These are phyloP conservation scores for Anolis sagrei DNA, from an alignment of 2,113 vertebrate species.

Conservation along the genomic window DNA sequence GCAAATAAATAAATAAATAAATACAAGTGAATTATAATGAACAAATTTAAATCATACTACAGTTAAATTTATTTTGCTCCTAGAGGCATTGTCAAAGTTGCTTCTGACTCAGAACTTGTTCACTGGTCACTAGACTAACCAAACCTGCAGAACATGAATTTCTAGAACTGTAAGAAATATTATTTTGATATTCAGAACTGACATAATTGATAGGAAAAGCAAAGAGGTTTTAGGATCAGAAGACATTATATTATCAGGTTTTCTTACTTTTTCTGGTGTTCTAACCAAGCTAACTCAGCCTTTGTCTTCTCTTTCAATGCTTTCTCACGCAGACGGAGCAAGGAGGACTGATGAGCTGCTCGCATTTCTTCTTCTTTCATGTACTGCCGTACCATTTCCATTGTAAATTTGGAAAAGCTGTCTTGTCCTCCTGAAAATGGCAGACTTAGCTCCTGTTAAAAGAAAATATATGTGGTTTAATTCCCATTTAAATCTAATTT, in stretches of 20 bases:
- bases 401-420: conserved; percentile 96
- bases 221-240: not conserved
- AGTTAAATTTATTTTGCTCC: not conserved
- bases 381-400: conserved; percentile 98
- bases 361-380: conserved; percentile 97
- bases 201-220: not conserved
- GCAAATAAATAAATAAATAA: too few species aligned
- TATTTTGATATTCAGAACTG: not conserved
- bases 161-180: not conserved
- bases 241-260: not conserved
- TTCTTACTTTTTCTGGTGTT: conserved; percentile 91
- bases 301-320: conserved; percentile 96
- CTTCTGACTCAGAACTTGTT: too few species aligned
- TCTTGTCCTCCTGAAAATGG: conserved; percentile 92
- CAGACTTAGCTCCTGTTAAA: conserved; percentile 82
- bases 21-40: not conserved
- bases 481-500: not conserved
- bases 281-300: conserved; percentile 94
- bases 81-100: not conserved
- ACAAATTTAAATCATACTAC: not conserved
- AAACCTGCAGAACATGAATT: too few species aligned
- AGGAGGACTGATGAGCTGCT: conserved; percentile 92
- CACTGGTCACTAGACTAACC: too few species aligned
- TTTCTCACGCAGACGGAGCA: conserved; percentile 92
- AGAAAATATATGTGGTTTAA: conserved; percentile 32